Evolutionary conservation across 2,113 vertebrate species (phyloP).

Genomic region (Cephalopterus ornatus): DNA sequence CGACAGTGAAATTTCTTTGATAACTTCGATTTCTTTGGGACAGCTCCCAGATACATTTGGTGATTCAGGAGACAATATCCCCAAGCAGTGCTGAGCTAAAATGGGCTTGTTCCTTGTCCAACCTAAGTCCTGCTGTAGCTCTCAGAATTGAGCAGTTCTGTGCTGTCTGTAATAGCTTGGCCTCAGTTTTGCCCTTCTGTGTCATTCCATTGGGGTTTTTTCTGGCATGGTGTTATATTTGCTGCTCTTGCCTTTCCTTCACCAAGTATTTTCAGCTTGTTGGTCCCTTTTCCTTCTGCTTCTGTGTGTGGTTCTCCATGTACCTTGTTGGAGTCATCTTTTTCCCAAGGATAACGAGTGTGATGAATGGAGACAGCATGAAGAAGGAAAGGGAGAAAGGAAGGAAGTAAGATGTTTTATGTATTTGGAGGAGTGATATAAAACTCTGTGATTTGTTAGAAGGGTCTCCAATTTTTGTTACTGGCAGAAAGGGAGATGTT

Average conservation of each 20-base stretch:
- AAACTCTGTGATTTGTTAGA: not conserved
- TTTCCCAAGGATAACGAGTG: not conserved
- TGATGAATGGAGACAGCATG: not conserved
- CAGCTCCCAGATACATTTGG: not conserved
- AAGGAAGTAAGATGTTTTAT: not conserved
- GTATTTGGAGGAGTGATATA: not conserved
- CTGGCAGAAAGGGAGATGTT: not conserved
- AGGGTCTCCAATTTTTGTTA: not conserved
- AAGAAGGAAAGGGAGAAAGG: not conserved
- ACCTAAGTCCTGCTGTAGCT: not conserved
- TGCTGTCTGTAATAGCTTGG: not conserved
- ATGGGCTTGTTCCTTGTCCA: not conserved
- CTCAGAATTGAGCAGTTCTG: not conserved
- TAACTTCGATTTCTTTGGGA: not conserved
- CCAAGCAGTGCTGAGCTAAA: not conserved
- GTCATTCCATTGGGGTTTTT: rapidly evolving
- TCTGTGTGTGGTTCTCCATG: not conserved
- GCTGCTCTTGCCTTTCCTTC: not conserved
- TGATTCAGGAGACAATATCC: not conserved
- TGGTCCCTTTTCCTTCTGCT: not conserved
- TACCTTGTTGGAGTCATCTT: not conserved
- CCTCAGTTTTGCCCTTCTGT: not conserved
- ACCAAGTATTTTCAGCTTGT: not conserved
- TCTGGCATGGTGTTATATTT: not conserved
- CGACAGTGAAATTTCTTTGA: not conserved